phyloP scores from a whole-genome alignment of 2,113 vertebrate genomes.

The Gobiocypris rarus region DNA sequence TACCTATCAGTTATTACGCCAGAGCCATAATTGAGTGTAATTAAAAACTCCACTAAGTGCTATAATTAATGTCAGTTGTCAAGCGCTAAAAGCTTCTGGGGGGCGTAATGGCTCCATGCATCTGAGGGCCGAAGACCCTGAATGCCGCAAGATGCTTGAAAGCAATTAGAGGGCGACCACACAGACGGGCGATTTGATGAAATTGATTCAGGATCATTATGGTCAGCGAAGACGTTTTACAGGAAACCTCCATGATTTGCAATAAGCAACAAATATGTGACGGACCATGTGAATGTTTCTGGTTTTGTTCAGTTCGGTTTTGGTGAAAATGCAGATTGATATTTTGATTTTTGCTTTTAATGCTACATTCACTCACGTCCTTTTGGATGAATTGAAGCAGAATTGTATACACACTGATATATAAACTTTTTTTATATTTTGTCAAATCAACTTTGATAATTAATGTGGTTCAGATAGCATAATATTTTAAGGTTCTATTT shows the following conservation, averaged over 20 bases:
- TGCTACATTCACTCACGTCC: neutral
- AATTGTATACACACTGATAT: no score
- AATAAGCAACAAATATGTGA: neutral
- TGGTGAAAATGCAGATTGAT: neutral
- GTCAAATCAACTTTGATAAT: no score
- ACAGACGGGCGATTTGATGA: constrained; percentile 37
- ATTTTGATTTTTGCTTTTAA: neutral
- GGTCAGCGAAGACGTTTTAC: neutral
- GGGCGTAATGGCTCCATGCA: constrained; percentile 66
- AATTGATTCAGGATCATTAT: neutral
- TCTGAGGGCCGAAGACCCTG: constrained; percentile 61
- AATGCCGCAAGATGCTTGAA: constrained; percentile 57
- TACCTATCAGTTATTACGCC: constrained; percentile 77
- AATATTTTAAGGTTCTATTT: no score
- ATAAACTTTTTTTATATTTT: no score
- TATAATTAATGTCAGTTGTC: constrained; percentile 80
- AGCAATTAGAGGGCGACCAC: constrained; percentile 51
- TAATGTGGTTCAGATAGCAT: no score
- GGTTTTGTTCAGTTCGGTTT: neutral
- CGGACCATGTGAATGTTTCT: neutral
- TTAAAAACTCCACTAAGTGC: constrained; percentile 75
- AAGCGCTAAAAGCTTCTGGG: constrained; percentile 65
- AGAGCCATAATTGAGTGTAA: constrained; percentile 75
- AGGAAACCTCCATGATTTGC: neutral
- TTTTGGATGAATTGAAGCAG: neutral